Evolutionary conservation across 2,113 vertebrate species (phyloP), one percentile per base, ranked within the genome.

Genomic region (Nannobrachium achirus): DNA sequence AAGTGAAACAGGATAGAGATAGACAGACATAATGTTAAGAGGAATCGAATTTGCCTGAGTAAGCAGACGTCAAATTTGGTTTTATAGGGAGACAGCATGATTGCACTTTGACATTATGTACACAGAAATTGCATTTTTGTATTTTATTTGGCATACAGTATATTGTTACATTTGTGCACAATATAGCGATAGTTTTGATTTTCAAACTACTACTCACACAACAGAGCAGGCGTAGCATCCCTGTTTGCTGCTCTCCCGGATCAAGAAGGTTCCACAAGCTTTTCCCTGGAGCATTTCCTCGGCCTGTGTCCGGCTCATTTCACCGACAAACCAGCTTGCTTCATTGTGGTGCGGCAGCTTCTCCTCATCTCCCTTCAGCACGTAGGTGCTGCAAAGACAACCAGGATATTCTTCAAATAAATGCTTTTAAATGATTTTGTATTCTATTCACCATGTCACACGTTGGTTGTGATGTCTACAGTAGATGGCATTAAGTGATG

Each of bases 221-320:
- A 99, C 97, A 56, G 97, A 99, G 92, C 97, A 99, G 86, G 97
- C 97, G 14, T 96, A 99, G 78, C 95, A 97, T 75, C 97, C 96
- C 88, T 97, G 96, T 89, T 96, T 89, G 94, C 96, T 98, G 75
- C 97, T 98, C 86, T 98, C 95, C 0, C 97, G 95, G 90, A 99
- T 96, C 85, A 99, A 92, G 90, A 99, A 99, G 0, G 97, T 94
- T 78, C 97, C 97, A 1, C 95, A 91, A 46, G 94, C 93, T 88
- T 97, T 97, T 8, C 95, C 96, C 52, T 93, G 89, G 46, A 99
- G 96, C 90, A 98, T 92, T 64, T 98, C 96, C 86, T 99, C 97
- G 0, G 97, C 96, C 88, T 97, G 95, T 39, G 93, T 89, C 64
- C 97, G 93, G 82, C 95, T 96, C 77, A 99, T 86, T 76, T 98